Conservation (phyloP, 2,797 vertebrate species). For the Xerus rutilus region DNA sequence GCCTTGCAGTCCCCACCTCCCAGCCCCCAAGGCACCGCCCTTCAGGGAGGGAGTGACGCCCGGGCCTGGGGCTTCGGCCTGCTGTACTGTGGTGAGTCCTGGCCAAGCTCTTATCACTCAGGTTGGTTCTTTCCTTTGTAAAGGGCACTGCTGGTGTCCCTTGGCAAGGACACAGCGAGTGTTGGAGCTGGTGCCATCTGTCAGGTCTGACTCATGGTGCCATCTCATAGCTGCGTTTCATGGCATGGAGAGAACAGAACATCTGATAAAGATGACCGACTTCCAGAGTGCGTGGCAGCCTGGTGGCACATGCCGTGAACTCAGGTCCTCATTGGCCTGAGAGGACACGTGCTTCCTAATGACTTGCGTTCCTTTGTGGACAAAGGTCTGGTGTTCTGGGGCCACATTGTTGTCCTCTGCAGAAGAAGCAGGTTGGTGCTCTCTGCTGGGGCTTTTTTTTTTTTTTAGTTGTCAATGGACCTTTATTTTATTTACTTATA, state of each 20-base stretch:
- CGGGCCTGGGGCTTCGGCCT: neutral
- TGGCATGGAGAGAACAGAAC: neutral
- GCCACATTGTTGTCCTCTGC: neutral
- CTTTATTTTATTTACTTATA: no score
- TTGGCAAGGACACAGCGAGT: neutral
- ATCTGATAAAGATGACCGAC: neutral
- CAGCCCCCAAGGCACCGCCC: neutral
- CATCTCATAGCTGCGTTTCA: neutral
- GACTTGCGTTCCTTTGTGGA: neutral
- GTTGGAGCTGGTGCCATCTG: neutral
- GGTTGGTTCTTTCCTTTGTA: neutral
- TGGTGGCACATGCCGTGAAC: fast-evolving
- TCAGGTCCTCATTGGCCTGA: fast-evolving
- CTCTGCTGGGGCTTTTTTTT: no score
- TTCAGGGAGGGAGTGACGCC: fast-evolving
- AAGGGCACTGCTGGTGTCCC: neutral
- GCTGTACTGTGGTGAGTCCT: neutral
- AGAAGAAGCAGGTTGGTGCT: fast-evolving
- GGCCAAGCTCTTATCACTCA: neutral
- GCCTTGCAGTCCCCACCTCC: no score
- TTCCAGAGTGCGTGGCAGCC: neutral
- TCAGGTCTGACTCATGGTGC: neutral
- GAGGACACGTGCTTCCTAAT: neutral
- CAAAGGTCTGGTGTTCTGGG: neutral
- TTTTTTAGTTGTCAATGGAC: no score